These are phyloP conservation scores for Lepidocolaptes lacrymiger DNA, from an alignment of 2,797 vertebrate species.

Conservation along the genomic window DNA sequence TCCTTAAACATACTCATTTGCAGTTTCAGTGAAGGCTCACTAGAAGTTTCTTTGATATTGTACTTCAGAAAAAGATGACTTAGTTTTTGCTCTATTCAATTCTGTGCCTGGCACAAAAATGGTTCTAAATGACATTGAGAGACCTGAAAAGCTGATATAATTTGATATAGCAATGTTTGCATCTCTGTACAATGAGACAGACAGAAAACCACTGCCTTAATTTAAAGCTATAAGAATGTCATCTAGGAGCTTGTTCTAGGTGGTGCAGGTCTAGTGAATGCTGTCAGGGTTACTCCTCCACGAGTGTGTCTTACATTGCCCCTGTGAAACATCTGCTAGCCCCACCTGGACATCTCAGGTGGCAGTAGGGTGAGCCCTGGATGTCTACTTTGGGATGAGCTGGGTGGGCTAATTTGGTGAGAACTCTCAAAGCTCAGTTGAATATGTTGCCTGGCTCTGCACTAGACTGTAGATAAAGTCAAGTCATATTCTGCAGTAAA, in stretches of 20 bases:
- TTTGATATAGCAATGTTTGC: neutral
- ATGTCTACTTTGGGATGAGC: neutral
- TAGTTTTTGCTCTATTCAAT: neutral
- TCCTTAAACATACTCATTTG: neutral
- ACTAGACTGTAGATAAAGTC: neutral
- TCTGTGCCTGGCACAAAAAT: neutral
- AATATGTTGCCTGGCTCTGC: neutral
- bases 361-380: neutral
- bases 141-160: neutral
- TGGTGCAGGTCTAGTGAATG: neutral
- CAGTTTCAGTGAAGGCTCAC: neutral
- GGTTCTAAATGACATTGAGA: neutral
- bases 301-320: neutral
- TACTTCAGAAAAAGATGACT: conserved; percentile 8
- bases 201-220: neutral
- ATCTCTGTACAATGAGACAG: neutral
- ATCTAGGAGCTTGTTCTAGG: neutral
- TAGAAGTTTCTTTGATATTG: neutral
- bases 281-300: neutral
- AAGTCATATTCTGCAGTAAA: neutral
- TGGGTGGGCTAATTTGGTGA: neutral
- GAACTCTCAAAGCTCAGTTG: neutral
- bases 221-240: neutral
- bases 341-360: neutral
- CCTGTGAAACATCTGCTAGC: neutral